A percentile compares a stretch with the other conserved stretches of the same genome.
These are phyloP conservation scores for Rhabdornis inornatus DNA, from an alignment of 2,113 vertebrate genomes.

Conservation along the genomic window DNA sequence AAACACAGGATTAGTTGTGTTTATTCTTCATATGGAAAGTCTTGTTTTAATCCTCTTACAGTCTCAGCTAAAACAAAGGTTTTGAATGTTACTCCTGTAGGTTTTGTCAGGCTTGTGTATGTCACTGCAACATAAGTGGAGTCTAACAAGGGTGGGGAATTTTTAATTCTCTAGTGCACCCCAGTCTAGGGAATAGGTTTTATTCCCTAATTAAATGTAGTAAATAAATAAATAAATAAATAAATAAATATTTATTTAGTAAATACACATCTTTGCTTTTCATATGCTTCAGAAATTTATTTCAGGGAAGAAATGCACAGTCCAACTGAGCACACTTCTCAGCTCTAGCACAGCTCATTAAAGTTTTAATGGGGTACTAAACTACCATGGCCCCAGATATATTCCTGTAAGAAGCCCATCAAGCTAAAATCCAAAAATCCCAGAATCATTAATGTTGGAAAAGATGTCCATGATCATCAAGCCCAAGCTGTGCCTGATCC, in stretches of 20 bases:
- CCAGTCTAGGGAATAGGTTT: neutral
- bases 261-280: neutral
- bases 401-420: neutral
- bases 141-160: neutral
- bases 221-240: neutral
- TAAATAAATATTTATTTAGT: neutral
- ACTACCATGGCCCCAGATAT: neutral
- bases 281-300: neutral
- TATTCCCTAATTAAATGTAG: neutral
- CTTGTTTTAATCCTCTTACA: neutral
- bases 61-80: neutral
- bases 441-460: neutral
- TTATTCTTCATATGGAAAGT: neutral
- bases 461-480: fast-evolving
- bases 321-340: neutral
- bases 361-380: neutral
- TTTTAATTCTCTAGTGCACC: neutral
- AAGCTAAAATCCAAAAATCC: neutral
- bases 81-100: neutral
- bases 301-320: neutral
- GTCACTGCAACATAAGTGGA: neutral
- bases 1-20: neutral
- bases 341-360: neutral
- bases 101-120: neutral
- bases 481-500: fast-evolving